These are phyloP conservation scores for Ameiurus melas DNA, from an alignment of 2,113 vertebrate genomes.

Conservation along the genomic window DNA sequence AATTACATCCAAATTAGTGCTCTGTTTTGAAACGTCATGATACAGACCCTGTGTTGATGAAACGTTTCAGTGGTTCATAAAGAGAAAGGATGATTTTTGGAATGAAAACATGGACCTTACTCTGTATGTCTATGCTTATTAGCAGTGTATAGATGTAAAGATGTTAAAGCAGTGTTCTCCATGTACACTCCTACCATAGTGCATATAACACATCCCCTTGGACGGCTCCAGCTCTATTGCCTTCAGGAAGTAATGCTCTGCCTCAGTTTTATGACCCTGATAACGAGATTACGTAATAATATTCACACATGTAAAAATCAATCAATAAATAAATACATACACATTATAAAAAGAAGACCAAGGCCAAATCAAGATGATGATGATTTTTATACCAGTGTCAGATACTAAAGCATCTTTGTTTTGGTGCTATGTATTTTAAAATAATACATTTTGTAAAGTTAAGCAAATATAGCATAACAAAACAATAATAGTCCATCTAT, in stretches of 20 bases:
- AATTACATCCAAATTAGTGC: background rate
- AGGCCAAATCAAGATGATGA: background rate
- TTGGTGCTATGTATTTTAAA: background rate
- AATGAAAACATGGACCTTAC: background rate
- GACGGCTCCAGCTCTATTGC: constrained; percentile 93
- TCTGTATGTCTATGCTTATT: background rate
- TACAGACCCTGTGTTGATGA: background rate
- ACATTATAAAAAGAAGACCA: background rate
- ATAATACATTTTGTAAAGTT: background rate
- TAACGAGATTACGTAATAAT: constrained; percentile 46
- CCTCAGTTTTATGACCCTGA: constrained; percentile 88
- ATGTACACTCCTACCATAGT: constrained; percentile 84
- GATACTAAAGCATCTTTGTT: background rate
- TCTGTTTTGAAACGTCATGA: background rate
- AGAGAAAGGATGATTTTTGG: background rate
- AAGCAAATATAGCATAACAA: background rate
- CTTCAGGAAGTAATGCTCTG: constrained; percentile 89
- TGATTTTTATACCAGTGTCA: background rate
- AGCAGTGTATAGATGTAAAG: background rate
- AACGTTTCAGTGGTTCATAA: background rate
- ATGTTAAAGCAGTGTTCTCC: background rate
- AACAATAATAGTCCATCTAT: background rate
- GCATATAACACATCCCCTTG: constrained; percentile 99
- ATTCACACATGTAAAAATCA: background rate
- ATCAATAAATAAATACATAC: background rate